Percentiles rank a stretch among this genome's conserved stretches.
These are phyloP conservation scores for Pardosa pseudoannulata DNA, from an alignment of 2,888 invertebrate species.

Conservation along the genomic window DNA sequence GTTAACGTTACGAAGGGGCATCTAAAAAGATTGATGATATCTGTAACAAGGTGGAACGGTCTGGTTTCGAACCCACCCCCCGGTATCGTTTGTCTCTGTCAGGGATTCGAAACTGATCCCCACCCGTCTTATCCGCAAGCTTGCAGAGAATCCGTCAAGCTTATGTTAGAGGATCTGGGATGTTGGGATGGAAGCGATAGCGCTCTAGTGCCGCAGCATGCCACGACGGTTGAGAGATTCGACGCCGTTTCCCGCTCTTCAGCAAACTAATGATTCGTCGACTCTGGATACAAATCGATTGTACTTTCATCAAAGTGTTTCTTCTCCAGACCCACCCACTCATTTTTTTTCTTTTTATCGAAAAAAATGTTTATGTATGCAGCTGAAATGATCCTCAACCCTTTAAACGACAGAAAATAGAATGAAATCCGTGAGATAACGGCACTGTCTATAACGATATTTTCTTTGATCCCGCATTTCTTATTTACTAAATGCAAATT, in stretches of 20 bases:
- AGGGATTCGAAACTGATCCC: slow-evolving; percentile 57
- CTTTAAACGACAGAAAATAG: no score
- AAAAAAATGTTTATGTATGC: no score
- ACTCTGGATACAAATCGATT: no score
- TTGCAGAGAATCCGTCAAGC: slow-evolving; percentile 21
- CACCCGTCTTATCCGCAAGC: slow-evolving; percentile 20
- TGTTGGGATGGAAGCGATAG: background rate
- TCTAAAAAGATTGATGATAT: slow-evolving; percentile 52
- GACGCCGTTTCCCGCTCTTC: background rate
- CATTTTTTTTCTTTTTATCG: no score
- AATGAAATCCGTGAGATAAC: no score
- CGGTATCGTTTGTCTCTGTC: slow-evolving; percentile 48
- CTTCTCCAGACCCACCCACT: no score
- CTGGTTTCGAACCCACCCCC: slow-evolving; percentile 24
- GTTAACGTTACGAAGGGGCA: slow-evolving; percentile 41
- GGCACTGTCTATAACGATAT: no score
- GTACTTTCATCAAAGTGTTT: no score
- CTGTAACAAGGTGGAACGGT: slow-evolving; percentile 59
- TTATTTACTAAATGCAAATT: no score
- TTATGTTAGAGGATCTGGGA: background rate
- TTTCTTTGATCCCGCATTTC: no score
- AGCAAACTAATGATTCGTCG: no score
- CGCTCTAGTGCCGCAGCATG: background rate
- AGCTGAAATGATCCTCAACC: no score
- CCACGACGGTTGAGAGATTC: background rate